These are phyloP conservation scores for Charadrius vociferus DNA, from an alignment of 2,113 vertebrate genomes.

Conservation along the genomic window DNA sequence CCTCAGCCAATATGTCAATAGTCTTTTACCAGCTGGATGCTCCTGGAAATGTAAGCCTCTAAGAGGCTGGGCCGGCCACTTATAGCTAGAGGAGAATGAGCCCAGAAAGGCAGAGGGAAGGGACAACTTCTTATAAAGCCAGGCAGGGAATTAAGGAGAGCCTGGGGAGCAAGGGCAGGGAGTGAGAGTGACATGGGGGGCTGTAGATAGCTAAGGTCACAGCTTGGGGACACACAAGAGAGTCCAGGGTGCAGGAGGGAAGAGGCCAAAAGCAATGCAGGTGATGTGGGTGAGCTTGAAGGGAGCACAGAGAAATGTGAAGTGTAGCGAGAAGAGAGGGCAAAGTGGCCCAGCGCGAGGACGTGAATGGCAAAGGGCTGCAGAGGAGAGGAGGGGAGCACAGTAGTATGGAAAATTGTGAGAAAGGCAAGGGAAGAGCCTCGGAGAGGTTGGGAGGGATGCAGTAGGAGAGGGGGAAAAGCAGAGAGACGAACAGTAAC, in stretches of 20 bases:
- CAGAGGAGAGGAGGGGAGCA: background rate
- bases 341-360: background rate
- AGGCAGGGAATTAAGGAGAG: background rate
- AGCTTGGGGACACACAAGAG: background rate
- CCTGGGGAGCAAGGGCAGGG: background rate
- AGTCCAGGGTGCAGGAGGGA: background rate
- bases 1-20: background rate
- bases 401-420: background rate
- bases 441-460: background rate
- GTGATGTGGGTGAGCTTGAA: background rate
- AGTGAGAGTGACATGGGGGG: background rate
- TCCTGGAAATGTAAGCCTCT: background rate
- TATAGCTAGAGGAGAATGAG: background rate
- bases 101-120: background rate
- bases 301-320: background rate
- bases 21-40: rapidly evolving
- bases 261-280: background rate
- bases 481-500: background rate
- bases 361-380: background rate
- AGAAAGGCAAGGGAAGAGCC: background rate
- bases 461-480: background rate
- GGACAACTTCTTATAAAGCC: background rate
- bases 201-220: background rate
- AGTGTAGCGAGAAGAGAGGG: background rate
- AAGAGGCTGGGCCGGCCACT: background rate